These are phyloP conservation scores for Cyanocitta stelleri DNA, from an alignment of 2,113 vertebrate genomes.

Conservation along the genomic window DNA sequence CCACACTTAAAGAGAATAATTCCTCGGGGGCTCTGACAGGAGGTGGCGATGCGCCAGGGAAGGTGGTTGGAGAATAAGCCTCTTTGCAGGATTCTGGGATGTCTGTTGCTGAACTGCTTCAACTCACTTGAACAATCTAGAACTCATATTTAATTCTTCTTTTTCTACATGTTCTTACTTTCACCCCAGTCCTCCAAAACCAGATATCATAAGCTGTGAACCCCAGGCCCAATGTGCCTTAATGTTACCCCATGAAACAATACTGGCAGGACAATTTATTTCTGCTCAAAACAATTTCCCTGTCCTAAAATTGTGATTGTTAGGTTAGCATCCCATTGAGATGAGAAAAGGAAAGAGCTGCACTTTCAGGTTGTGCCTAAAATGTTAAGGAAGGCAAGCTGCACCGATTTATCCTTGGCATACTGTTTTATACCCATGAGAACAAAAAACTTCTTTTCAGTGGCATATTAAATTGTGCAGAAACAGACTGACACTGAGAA, in stretches of 20 bases:
- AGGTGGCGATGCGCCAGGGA: rapidly evolving
- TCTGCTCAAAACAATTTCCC: slow-evolving; percentile 9
- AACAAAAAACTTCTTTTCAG: slow-evolving; percentile 21
- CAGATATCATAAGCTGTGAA: background rate
- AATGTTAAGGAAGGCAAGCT: slow-evolving; percentile 28
- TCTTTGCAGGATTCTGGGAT: background rate
- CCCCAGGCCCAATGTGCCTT: background rate
- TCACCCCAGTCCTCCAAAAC: background rate
- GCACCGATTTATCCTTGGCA: background rate
- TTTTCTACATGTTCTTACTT: background rate
- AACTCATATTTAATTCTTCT: background rate
- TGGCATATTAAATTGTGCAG: slow-evolving; percentile 47
- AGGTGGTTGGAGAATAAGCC: background rate
- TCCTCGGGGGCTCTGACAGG: background rate
- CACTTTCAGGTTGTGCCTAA: slow-evolving; percentile 8
- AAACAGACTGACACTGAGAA: slow-evolving; percentile 46
- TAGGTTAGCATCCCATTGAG: slow-evolving; percentile 38
- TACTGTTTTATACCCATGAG: background rate
- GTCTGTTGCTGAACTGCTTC: background rate
- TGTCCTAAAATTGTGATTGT: slow-evolving; percentile 18
- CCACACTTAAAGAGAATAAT: background rate
- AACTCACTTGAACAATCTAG: slow-evolving; percentile 1
- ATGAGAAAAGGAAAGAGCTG: slow-evolving; percentile 9
- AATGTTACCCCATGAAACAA: background rate
- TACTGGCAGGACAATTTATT: slow-evolving; percentile 6